These are phyloP conservation scores for Peromyscus aztecus DNA, from an alignment of 2,797 vertebrate genomes.

Conservation along the genomic window DNA sequence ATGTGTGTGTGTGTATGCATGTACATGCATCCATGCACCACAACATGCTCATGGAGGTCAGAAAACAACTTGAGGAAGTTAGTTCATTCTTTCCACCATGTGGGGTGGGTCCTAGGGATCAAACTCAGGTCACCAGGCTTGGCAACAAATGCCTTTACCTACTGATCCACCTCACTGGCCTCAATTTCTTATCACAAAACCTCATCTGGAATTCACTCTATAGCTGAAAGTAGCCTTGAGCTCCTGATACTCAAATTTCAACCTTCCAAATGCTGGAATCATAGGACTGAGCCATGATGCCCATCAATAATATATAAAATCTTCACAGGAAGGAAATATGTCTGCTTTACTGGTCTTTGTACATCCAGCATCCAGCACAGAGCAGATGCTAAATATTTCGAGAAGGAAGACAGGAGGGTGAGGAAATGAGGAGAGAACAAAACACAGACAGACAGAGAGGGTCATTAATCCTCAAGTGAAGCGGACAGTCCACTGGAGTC, in stretches of 20 bases:
- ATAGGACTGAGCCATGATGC: neutral
- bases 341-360: slow-evolving; percentile 20
- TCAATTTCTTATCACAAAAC: neutral
- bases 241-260: neutral
- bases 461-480: slow-evolving; percentile 16
- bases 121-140: neutral
- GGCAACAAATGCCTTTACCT: neutral
- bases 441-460: neutral
- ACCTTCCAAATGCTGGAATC: neutral
- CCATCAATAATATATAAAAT: neutral
- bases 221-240: neutral
- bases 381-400: slow-evolving; percentile 27
- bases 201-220: neutral
- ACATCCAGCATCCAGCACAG: neutral
- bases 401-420: slow-evolving; percentile 1
- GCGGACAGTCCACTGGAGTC: neutral
- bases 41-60: neutral
- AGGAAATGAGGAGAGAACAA: neutral
- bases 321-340: neutral
- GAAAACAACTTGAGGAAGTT: neutral
- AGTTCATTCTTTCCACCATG: neutral
- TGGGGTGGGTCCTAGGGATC: neutral
- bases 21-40: neutral
- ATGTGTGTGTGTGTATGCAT: too few species aligned
- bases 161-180: neutral